Evolutionary conservation across 2,797 vertebrate genomes (phyloP), one percentile per base, ranked within the genome.

Genomic region (Cottoperca gobio): DNA sequence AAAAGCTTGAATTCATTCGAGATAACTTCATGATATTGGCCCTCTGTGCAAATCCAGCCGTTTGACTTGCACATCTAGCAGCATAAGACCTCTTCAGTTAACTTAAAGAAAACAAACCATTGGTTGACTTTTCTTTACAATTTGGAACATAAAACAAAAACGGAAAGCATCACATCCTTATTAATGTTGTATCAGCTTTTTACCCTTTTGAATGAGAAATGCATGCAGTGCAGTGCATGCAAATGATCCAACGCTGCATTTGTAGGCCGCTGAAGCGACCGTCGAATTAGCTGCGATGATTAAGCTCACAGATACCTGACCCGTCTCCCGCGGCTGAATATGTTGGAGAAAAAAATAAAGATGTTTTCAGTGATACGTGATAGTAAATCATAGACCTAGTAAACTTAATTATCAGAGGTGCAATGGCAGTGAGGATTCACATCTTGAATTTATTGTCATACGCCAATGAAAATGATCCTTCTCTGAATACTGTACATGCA

Each of bases 401-500:
- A 75, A 73, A 80, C 54, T 68, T 79, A 49, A 35, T 63, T 83
- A 71, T 81, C 73, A 73, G 81, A 85, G 81, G 79, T 85, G 76
- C 77, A 64, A 60, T 79, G 85, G 86, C 88, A 89, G 87, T 89
- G 82, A 86, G 71, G 74, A 81, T 74, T 78, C 75, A 80, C 82
- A 45, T 37, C 63, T 83, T 85, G 54, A 71, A 50, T 58, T 58
- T 60, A 76, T 64, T 75, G 76, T 83, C 74, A 63, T 55, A 84
- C n/a, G 72, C 80, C 72, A 68, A 69, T 69, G 60, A 77, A 86
- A 68, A 78, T 43, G 10, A 57, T 28, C 17, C 9, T 40, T 70
- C n/a, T 26, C 52, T 14, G 24, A 61, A 26, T 62, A 61, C 64
- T 69, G 79, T 72, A 67, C 46, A 43, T 66, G 60, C 66, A 59